Evolutionary conservation across 2,797 vertebrate genomes (phyloP).

Genomic region (Gymnothorax javanicus): DNA sequence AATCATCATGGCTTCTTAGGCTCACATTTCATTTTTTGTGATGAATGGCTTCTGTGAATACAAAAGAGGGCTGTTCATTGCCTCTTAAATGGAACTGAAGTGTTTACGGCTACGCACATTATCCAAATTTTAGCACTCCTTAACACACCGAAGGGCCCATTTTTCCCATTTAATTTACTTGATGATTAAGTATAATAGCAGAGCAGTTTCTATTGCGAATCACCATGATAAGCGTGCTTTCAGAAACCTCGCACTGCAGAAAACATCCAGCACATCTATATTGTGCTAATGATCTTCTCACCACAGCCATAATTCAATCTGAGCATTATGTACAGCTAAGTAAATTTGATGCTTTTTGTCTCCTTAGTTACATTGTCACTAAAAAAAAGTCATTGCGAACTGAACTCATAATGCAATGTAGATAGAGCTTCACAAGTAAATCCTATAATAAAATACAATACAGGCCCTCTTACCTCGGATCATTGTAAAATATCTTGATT

Average conservation of each 20-base stretch:
- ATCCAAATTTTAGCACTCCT: background rate
- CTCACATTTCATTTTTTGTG: background rate
- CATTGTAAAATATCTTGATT: background rate
- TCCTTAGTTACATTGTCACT: background rate
- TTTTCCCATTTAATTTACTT: slow-evolving; percentile 8
- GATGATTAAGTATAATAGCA: background rate
- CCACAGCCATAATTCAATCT: background rate
- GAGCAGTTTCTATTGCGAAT: background rate
- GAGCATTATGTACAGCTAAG: background rate
- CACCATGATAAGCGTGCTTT: background rate
- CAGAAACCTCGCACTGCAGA: background rate
- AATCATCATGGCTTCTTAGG: background rate
- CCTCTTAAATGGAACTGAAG: slow-evolving; percentile 25
- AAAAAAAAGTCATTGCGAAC: no score
- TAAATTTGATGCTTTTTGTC: background rate
- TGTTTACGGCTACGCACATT: background rate
- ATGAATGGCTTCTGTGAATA: background rate
- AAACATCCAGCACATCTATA: background rate
- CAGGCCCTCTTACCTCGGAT: background rate
- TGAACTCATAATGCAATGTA: background rate
- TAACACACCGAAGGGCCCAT: background rate
- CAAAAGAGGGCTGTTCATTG: background rate
- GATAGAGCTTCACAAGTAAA: background rate
- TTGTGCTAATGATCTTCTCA: background rate
- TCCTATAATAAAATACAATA: background rate